These are phyloP conservation scores for Nyctereutes procyonoides DNA, from an alignment of 2,113 vertebrate species.

Conservation along the genomic window DNA sequence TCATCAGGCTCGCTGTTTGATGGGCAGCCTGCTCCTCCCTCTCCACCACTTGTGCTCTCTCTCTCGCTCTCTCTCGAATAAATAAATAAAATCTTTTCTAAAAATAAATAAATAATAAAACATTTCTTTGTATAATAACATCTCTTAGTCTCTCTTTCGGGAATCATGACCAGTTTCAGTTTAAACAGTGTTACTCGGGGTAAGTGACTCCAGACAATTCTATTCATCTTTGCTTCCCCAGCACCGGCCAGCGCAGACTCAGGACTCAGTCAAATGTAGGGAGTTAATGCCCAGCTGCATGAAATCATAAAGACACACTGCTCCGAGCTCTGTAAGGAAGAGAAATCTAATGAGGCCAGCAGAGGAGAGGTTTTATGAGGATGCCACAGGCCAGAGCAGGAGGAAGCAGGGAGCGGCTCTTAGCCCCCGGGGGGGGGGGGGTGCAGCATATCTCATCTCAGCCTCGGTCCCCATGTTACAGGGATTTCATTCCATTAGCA, in stretches of 20 bases:
- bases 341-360: not conserved
- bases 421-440: accelerated
- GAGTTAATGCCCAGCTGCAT: not conserved
- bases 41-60: too few relatives aligned
- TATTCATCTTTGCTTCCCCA: too few relatives aligned
- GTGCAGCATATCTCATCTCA: not conserved
- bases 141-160: not conserved
- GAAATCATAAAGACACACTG: not conserved
- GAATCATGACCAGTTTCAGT: not conserved
- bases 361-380: not conserved
- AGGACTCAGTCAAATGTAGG: not conserved
- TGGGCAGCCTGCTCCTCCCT: too few relatives aligned
- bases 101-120: not conserved
- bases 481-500: not conserved
- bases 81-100: too few relatives aligned
- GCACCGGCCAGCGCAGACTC: too few relatives aligned
- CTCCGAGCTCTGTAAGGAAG: not conserved
- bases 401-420: accelerated
- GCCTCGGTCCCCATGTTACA: not conserved
- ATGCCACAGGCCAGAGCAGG: not conserved
- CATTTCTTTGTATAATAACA: not conserved
- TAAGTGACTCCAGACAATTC: too few relatives aligned
- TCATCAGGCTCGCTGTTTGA: too few relatives aligned
- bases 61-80: too few relatives aligned
- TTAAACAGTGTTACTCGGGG: not conserved